Evolutionary conservation across 2,888 invertebrate species (phyloP).

Genomic region (Apeira syringaria): DNA sequence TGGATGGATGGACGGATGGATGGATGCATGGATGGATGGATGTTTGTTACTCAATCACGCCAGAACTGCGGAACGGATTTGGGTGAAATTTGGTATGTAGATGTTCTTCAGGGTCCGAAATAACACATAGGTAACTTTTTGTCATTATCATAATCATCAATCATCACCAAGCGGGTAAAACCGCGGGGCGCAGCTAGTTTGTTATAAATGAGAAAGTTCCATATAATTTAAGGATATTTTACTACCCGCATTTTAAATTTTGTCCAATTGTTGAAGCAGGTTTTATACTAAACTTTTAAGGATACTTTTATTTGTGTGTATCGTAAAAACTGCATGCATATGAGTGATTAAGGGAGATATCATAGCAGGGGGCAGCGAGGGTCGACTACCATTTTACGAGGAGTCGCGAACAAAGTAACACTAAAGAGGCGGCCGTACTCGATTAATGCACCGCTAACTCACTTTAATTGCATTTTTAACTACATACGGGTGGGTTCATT

Average conservation of each 20-base stretch:
- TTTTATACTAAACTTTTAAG: conserved; percentile 42
- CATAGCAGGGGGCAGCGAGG: conserved; percentile 57
- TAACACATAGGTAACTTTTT: too few species aligned
- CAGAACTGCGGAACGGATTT: too few species aligned
- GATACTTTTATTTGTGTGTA: conserved; percentile 60
- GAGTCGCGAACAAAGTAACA: conserved; percentile 65
- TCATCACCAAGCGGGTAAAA: too few species aligned
- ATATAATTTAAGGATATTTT: conserved; percentile 29
- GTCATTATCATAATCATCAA: too few species aligned
- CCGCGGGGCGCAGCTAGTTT: too few species aligned
- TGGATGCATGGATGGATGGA: too few species aligned
- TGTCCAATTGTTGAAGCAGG: conserved; percentile 21
- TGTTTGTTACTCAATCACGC: too few species aligned
- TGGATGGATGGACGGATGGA: too few species aligned
- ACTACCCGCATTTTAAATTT: conserved; percentile 33
- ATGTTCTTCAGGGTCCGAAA: too few species aligned
- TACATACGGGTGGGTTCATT: conserved; percentile 61
- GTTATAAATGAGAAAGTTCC: conserved; percentile 14
- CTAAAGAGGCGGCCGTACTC: conserved; percentile 38
- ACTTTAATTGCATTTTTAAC: conserved; percentile 62
- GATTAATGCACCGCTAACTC: conserved; percentile 55
- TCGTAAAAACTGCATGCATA: conserved; percentile 73
- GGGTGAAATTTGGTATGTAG: too few species aligned
- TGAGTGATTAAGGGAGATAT: conserved; percentile 72
- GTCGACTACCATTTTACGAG: conserved; percentile 60